Percentiles rank a stretch among this genome's conserved stretches.
Evolutionary conservation across 1,140 invertebrate genomes (phyloP).

Genomic region (Diorhabda elongata): DNA sequence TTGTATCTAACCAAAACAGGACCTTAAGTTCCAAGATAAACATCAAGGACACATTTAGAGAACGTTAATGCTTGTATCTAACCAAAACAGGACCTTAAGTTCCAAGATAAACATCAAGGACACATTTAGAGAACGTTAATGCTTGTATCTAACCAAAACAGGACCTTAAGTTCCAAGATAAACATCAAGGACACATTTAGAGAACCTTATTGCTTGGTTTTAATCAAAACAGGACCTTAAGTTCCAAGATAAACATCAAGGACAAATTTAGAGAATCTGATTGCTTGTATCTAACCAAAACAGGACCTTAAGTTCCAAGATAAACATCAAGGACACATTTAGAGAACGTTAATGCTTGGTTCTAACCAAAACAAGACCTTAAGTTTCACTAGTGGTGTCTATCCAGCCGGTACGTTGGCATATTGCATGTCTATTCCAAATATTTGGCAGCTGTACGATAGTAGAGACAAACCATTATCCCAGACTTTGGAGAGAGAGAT

Average conservation of each 20-base stretch:
- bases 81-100: not conserved
- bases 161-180: not conserved
- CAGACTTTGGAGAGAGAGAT: too few relatives aligned
- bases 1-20: not conserved
- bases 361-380: not conserved
- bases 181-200: not conserved
- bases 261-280: not conserved
- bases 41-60: not conserved
- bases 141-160: not conserved
- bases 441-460: too few relatives aligned
- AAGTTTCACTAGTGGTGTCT: not conserved
- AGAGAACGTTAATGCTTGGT: not conserved
- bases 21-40: not conserved
- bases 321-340: not conserved
- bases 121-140: not conserved
- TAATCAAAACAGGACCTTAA: not conserved
- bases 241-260: not conserved
- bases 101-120: not conserved
- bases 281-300: not conserved
- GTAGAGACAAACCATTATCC: too few relatives aligned
- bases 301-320: not conserved
- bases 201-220: not conserved
- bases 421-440: not conserved
- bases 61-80: not conserved
- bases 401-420: not conserved